Base-by-base conservation (phyloP, 2,888 invertebrate genomes). In the Sturmia bella region DNA sequence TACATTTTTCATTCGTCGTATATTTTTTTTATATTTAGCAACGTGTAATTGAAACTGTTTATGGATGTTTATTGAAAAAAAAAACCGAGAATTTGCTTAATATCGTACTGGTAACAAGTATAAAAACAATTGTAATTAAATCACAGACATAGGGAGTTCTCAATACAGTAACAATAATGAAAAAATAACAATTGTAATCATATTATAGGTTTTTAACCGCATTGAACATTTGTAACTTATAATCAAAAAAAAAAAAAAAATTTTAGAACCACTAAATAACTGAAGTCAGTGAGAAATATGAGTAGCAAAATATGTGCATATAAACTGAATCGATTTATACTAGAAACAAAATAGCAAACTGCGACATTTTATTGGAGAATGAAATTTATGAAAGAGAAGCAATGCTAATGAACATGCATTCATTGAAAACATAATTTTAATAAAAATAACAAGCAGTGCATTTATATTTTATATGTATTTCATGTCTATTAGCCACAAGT, bases 51-150 rank as follows among this genome's bases (percentile, higher is more conserved):
- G 27, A 77, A 63, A 63, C 61, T 54, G 9, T 50, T 69, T 76
- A 41, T 54, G 37, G 37, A 52, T 48, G 24, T 48, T 56, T 37
- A 41, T 64, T 9, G 32, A 45, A 57, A 41, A 66, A 17, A 74
- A 66, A 63, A n/a, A n/a, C n/a, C n/a, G n/a, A n/a, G n/a, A n/a
- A n/a, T n/a, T n/a, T 32, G 63, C 13, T 9, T 41, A 56, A 45
- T 39, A 21, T n/a, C n/a, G n/a, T n/a, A n/a, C 56, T 32, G 41
- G 27, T 54, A 66, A 66, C 54, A 43, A 74, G 77, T 69, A 48
- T 52, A 70, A 74, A 82, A 70, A 39, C 74, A 74, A 75, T 78
- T 70, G 78, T 66, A 74, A 82, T 75, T 64, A 45, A 75, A 78
- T 70, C 59, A 24, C 57, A 57, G 32, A 48, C 32, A 78, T 57